Evolutionary conservation across 2,113 vertebrate species (phyloP), one percentile per base, ranked within the genome.

Genomic region (Tamias sibiricus): DNA sequence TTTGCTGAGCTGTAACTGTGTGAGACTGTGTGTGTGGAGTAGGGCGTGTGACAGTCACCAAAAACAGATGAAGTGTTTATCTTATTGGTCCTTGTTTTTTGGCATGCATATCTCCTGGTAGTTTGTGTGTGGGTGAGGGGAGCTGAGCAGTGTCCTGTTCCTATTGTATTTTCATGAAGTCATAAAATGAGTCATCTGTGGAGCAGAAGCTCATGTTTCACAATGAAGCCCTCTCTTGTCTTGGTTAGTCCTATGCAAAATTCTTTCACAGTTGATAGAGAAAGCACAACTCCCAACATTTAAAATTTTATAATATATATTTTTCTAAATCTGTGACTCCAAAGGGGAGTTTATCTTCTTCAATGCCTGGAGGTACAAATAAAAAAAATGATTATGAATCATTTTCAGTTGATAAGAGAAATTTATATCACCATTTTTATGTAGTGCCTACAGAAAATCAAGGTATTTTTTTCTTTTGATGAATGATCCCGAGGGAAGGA

Each of bases 361-460:
- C 84, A 90, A 11, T 87, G 95, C 82, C 82, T 87, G 40, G 62
- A 93, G 97, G 47, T 98, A 93, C 82, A 97, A 98, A 97, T 95
- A 93, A 95, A 80, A 80, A 97, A 96, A 97, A 93, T 68, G 95
- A 98, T 98, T 98, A 97, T 96, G 95, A 97, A 97, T 98, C 90
- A 97, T 89, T 98, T 98, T 86, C 91, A 97, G 95, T 92, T 95
- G 95, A 98, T 97, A 57, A 93, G 87, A 96, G 81, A 95, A 95
- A 98, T 98, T 98, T 98, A 96, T 98, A 82, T 97, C 96, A 95
- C 94, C 82, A 68, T 97, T 97, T 97, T 66, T 98, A 95, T 81
- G 66, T 96, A 92, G 59, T 28, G 74, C 94, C 97, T 91, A 91
- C 94, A 97, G 94, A 97, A 97, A 95, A 64, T 42, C 97, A 96